Percentiles rank a stretch among this genome's conserved stretches.
Conservation (phyloP, 2,797 vertebrate species). For the Myotis vivesi region DNA sequence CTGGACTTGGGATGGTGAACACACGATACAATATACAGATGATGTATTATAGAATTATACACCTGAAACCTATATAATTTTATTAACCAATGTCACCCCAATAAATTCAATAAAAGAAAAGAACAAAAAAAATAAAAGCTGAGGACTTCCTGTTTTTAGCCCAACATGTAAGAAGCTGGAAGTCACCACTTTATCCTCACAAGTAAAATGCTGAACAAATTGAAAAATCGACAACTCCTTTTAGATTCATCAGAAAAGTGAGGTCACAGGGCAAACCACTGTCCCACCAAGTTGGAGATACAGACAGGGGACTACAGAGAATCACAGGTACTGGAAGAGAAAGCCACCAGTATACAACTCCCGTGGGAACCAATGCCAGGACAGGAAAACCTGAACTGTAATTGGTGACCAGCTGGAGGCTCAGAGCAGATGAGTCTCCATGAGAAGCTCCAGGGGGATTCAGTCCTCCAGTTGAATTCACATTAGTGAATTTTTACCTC, state of each 20-base stretch:
- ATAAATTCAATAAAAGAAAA: no score
- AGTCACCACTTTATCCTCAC: neutral
- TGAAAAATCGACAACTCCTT: neutral
- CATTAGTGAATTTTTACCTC: neutral
- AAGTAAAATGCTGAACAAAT: neutral
- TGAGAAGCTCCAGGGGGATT: neutral
- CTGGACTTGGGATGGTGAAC: no score
- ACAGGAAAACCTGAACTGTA: neutral
- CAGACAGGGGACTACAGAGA: neutral
- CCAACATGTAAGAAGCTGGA: neutral
- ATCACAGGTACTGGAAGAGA: neutral
- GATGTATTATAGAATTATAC: no score
- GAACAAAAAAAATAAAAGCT: no score
- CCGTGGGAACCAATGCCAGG: neutral
- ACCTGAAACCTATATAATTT: no score
- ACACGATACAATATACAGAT: no score
- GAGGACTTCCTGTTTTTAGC: no score
- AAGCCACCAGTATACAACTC: neutral
- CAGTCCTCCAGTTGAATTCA: neutral
- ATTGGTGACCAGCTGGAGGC: neutral
- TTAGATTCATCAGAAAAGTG: neutral
- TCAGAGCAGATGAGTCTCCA: neutral
- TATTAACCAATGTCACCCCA: no score
- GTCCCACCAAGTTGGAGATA: neutral
- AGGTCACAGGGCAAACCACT: neutral